Conservation (phyloP, 2,113 vertebrate species). For the Serilophus lunatus region DNA sequence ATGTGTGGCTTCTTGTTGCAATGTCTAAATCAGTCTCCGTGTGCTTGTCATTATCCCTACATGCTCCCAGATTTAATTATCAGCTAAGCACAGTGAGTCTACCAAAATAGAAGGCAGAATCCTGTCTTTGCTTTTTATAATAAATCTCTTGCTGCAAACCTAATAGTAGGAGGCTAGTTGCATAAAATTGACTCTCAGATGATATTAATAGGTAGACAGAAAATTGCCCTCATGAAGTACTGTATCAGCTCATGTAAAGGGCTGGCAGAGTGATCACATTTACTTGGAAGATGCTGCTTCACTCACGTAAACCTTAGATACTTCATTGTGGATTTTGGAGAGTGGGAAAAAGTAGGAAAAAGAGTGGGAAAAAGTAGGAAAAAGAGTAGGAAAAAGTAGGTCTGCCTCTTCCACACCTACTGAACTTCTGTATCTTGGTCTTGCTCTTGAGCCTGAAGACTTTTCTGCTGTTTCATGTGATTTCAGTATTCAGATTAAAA, state of each 20-base stretch:
- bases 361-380: too few species aligned
- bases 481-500: background rate
- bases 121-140: slow-evolving; percentile 23
- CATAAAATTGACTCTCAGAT: slow-evolving; percentile 12
- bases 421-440: background rate
- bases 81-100: slow-evolving; percentile 4
- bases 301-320: background rate
- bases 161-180: background rate
- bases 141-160: slow-evolving; percentile 11
- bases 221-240: background rate
- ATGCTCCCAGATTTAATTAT: slow-evolving; percentile 48
- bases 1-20: background rate
- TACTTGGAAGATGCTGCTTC: background rate
- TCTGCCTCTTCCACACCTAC: background rate
- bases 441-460: background rate
- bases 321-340: background rate
- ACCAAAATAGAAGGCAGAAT: slow-evolving; percentile 42
- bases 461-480: background rate
- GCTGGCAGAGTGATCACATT: background rate
- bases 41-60: background rate
- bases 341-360: too few species aligned
- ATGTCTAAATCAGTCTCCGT: slow-evolving; percentile 4
- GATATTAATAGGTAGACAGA: background rate
- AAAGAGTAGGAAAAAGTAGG: background rate
- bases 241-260: background rate